Base-by-base conservation (phyloP, 2,113 vertebrate species). In the Xenopus tropicalis region DNA sequence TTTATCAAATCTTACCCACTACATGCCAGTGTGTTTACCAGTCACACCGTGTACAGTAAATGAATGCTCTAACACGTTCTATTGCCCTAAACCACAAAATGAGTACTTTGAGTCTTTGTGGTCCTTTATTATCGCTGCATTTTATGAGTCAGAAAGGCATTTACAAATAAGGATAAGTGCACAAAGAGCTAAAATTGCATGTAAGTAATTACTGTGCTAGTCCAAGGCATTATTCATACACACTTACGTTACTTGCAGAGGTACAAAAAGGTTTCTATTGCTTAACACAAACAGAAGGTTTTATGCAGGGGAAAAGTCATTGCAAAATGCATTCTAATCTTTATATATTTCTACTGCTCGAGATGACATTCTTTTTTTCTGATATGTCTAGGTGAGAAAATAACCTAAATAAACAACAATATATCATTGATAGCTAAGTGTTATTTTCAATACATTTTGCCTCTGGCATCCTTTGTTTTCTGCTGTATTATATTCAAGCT, bases 91-190 rank as follows among this genome's bases (percentile, higher is more conserved):
- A 69, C 66, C 66, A 56, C 58, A 76, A 76, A 63, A 69, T 56
- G 58, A 69, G 73, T 59, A 46, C 73, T 69, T 69, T 69, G 66
- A 23, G 61, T 25, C 58, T 63, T 63, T 43, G 66, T 69, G 66
- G 58, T 52, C 58, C 14, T 76, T 69, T 69, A 69, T 76, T 76
- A 69, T 14, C 11, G 37, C 73, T 62, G 24, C 58, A 51, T 63
- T 75, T 75, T 63, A 76, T 23, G 66, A 76, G 58, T 56, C 24
- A 69, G 66, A 75, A 69, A 69, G 57, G 43, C 57, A 52, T 69
- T 69, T 74, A 74, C 57, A 69, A 76, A 76, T 56, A 76, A 37
- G 25, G 58, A 63, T 61, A 76, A 68, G 58, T 63, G 66, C 58
- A 69, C 58, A 61, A 62, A 44, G 52, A 63, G 65, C 66, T 69